phyloP scores from a whole-genome alignment of 2,888 invertebrate genomes.

The Carabus problematicus region DNA sequence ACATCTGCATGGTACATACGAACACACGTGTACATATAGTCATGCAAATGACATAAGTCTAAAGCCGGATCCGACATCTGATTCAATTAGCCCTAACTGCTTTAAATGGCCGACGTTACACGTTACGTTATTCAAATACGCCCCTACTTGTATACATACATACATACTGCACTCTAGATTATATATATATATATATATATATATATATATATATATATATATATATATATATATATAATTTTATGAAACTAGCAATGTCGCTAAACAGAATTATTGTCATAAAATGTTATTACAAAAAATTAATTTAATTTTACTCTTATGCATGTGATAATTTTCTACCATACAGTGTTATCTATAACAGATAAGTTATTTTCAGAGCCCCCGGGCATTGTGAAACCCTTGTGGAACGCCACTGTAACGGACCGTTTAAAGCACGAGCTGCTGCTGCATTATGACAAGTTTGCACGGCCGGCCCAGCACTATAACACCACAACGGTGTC shows the following conservation, averaged over 20 bases:
- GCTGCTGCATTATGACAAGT: constrained; percentile 65
- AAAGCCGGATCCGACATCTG: constrained; percentile 7
- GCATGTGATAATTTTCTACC: background rate
- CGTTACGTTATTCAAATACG: background rate
- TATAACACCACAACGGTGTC: constrained; percentile 61
- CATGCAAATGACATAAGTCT: constrained; percentile 14
- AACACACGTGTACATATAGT: background rate
- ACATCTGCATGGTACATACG: background rate
- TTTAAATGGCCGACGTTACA: constrained; percentile 6
- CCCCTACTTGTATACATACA: background rate
- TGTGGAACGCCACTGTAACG: constrained; percentile 66
- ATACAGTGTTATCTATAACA: background rate
- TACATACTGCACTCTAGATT: constrained; percentile 1
- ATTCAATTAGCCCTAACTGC: constrained; percentile 10
- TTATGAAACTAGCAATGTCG: background rate
- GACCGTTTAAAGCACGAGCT: constrained; percentile 65
- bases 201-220: constrained; percentile 17
- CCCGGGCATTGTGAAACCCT: constrained; percentile 53
- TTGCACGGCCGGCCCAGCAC: constrained; percentile 64
- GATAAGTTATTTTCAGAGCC: constrained; percentile 15
- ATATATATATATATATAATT: constrained; percentile 14
- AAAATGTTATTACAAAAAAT: too few species aligned
- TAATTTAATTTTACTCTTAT: background rate
- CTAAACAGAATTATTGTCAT: too few species aligned
- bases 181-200: constrained; percentile 18